Evolutionary conservation across 2,797 vertebrate genomes (phyloP), one percentile per base, ranked within the genome.

Genomic region (Psittacula derbiana): DNA sequence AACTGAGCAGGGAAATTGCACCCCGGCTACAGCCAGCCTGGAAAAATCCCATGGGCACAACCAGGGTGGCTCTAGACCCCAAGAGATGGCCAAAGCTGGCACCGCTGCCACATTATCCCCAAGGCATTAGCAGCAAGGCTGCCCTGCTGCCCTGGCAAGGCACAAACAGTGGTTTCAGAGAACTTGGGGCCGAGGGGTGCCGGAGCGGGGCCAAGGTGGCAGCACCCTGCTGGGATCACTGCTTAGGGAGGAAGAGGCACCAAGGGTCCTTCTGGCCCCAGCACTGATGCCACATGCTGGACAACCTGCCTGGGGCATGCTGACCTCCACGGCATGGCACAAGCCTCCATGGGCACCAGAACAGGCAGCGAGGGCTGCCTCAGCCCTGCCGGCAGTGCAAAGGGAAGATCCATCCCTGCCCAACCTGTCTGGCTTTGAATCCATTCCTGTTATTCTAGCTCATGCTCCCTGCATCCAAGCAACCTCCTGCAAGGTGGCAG

Each of bases 391-490:
- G 6, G 13, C 53, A 57, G 23, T 43, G 28, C 2, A 0, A 41
- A 41, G 69, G 55, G 53, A 57, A 62, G 21, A 47, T 3, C 30
- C 62, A 55, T 25, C 33, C 38, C 43, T 71, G 24, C 80, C 75
- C 20, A 5, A 47, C 28, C 67, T 27, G 49, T 66, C 2, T 46
- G 60, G 43, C 47, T 88, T 76, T 24, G 7, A 38, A 27, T 41
- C 19, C 17, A 6, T 23, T 58, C 53, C 19, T 57, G 23, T 13
- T 52, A 47, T 12, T 38, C 38, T 5, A 28, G 12, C 12, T 64
- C 62, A 28, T 0, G 0, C 44, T 60, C 64, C 36, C 65, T 38
- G 67, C 14, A 14, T 38, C 40, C 0, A 0, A 60, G 44, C 58
- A 81, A 79, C 66, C 57, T 81, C 81, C 82, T 85, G 65, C 44